Conservation (phyloP, 2,888 invertebrate genomes). For the Cephus pygmeus region DNA sequence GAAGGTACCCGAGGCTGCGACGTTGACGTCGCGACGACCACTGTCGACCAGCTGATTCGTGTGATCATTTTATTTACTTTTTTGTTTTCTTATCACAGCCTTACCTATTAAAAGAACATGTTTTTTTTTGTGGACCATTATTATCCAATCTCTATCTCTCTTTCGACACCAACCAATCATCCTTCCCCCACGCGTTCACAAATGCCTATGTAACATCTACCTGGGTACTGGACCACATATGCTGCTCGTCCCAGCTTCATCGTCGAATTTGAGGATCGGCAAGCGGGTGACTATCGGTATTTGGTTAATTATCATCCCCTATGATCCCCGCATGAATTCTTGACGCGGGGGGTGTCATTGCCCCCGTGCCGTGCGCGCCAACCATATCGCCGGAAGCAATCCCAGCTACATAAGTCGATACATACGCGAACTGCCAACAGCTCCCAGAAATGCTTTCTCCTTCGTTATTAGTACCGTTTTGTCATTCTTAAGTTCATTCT, state of each 20-base stretch:
- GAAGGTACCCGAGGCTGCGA: constrained; percentile 12
- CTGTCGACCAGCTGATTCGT: background rate
- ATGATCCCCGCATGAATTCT: constrained; percentile 61
- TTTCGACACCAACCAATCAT: background rate
- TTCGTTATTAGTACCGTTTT: background rate
- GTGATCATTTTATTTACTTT: background rate
- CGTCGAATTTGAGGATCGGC: background rate
- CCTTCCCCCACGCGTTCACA: background rate
- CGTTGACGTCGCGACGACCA: background rate
- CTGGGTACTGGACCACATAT: background rate
- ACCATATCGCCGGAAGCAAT: constrained; percentile 62
- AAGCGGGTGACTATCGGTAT: constrained; percentile 63
- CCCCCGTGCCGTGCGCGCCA: constrained; percentile 62
- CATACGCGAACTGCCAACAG: background rate
- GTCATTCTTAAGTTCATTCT: background rate
- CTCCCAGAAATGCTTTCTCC: background rate
- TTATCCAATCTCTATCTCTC: background rate
- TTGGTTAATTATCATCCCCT: constrained; percentile 65
- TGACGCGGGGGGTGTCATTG: constrained; percentile 63
- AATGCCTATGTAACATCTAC: background rate
- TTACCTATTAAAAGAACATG: background rate
- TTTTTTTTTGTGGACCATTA: background rate
- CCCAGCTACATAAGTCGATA: constrained; percentile 45
- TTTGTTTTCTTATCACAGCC: background rate
- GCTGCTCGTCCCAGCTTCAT: background rate